These are phyloP conservation scores for Hyposoter dolosus DNA, from an alignment of 2,888 invertebrate species.

Conservation along the genomic window DNA sequence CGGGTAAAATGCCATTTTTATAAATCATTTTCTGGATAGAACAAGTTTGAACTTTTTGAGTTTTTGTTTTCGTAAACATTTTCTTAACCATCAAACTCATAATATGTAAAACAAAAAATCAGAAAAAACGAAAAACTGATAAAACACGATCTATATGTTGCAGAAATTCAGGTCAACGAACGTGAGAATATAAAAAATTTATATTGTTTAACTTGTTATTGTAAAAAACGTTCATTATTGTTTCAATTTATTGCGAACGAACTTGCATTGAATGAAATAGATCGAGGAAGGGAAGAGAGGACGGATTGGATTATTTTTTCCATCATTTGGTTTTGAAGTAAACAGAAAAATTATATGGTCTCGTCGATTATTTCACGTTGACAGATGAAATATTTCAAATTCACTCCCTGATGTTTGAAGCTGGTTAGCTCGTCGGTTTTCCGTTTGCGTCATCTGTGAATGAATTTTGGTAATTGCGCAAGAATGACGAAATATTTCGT, in stretches of 20 bases:
- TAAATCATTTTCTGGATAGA: background rate
- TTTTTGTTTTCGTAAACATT: background rate
- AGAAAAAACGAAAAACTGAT: too few species aligned
- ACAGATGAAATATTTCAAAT: background rate
- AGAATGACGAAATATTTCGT: constrained; percentile 19
- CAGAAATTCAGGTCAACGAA: too few species aligned
- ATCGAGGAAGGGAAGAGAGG: background rate
- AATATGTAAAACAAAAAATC: too few species aligned
- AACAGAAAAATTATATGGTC: background rate
- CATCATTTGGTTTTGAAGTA: background rate
- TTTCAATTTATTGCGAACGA: background rate
- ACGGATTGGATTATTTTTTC: background rate
- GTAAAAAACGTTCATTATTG: background rate
- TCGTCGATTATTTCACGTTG: background rate
- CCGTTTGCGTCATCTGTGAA: constrained; percentile 48
- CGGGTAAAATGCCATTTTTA: background rate
- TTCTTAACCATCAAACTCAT: too few species aligned
- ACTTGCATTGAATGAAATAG: background rate
- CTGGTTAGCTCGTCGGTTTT: background rate
- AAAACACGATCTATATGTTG: too few species aligned
- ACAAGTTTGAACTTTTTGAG: background rate
- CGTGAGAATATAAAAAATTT: too few species aligned
- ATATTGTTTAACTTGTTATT: background rate
- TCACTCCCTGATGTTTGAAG: background rate
- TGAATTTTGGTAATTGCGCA: constrained; percentile 29